phyloP scores from a whole-genome alignment of 2,113 vertebrate genomes.

The Procavia capensis region DNA sequence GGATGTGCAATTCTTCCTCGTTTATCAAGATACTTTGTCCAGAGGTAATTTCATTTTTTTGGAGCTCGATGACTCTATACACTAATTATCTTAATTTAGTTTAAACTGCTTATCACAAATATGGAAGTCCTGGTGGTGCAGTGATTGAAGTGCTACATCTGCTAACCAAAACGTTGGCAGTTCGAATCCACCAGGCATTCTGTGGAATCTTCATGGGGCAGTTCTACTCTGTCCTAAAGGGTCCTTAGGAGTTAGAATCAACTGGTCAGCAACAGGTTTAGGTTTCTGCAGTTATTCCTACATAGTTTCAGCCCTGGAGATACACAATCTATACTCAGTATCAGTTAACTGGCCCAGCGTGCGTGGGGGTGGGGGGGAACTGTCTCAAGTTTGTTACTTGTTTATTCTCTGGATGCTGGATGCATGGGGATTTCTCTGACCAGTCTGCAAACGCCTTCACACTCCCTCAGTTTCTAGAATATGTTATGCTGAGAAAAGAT shows the following conservation, averaged over 20 bases:
- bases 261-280: no score
- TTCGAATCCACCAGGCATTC: no score
- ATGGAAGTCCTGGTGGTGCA: no score
- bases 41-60: neutral
- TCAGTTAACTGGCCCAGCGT: neutral
- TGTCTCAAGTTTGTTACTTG: neutral
- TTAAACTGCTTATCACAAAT: neutral
- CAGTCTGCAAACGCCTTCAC: neutral
- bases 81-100: no score
- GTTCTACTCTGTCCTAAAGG: no score
- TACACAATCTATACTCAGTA: neutral
- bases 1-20: neutral
- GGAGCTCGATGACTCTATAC: neutral
- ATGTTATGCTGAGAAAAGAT: neutral
- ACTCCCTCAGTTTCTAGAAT: neutral
- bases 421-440: neutral
- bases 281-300: neutral
- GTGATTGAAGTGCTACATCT: no score
- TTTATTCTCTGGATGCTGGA: neutral
- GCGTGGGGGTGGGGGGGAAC: no score
- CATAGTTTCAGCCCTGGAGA: neutral
- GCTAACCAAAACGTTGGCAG: no score
- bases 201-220: no score
- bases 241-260: no score
- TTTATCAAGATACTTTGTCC: neutral